Conservation (phyloP, 2,888 invertebrate genomes). For the Seladonia tumulorum region DNA sequence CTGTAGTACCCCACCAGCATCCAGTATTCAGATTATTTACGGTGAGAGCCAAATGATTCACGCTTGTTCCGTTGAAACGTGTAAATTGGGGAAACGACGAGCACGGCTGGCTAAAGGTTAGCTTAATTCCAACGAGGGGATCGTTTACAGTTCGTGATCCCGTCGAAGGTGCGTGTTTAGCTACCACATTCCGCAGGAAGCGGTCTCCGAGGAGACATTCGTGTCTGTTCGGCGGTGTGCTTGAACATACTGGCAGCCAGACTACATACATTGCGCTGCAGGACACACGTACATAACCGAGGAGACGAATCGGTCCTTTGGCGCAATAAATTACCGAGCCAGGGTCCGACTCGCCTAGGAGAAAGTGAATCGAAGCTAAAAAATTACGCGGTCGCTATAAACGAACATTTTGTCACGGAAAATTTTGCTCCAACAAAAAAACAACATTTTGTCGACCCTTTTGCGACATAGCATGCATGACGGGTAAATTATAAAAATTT, state of each 20-base stretch:
- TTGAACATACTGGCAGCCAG: constrained; percentile 42
- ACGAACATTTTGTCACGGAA: background rate
- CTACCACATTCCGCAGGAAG: constrained; percentile 40
- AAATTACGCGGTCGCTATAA: background rate
- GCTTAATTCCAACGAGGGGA: constrained; percentile 22
- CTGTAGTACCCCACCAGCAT: background rate
- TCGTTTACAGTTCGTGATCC: constrained; percentile 32
- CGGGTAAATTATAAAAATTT: background rate
- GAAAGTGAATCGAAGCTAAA: constrained; percentile 9
- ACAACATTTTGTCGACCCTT: background rate
- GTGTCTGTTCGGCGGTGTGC: constrained; percentile 36
- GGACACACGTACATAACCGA: constrained; percentile 33
- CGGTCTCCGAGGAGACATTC: constrained; percentile 60
- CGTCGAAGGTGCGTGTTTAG: constrained; percentile 42
- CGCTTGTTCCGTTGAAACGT: background rate
- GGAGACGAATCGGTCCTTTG: constrained; percentile 41
- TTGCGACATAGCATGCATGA: too few species aligned
- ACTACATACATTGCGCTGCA: constrained; percentile 37
- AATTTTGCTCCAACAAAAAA: background rate
- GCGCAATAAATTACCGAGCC: constrained; percentile 50
- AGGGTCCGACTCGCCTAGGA: background rate
- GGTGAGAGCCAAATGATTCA: background rate
- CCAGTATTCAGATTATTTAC: background rate
- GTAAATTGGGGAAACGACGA: background rate
- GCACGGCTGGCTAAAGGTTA: background rate